Percentiles rank a stretch among this genome's conserved stretches.
phyloP scores from a whole-genome alignment of 2,113 vertebrate genomes.

The Chlamydotis undulata region DNA sequence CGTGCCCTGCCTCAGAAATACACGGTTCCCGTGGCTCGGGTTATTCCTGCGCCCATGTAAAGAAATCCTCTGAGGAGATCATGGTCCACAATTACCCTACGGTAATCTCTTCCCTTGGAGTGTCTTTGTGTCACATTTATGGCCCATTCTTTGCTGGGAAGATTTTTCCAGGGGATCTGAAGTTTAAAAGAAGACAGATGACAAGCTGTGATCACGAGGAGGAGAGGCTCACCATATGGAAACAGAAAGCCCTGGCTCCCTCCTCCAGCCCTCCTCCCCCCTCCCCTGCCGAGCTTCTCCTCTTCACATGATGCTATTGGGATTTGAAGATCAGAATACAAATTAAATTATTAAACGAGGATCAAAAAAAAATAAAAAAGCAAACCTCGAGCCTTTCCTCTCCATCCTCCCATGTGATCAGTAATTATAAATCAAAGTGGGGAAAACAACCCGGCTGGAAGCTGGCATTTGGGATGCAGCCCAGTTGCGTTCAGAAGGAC shows the following conservation, averaged over 20 bases:
- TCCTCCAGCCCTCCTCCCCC: conserved; percentile 51
- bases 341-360: conserved; percentile 64
- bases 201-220: conserved; percentile 60
- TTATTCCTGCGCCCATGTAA: background rate
- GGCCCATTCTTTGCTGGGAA: conserved; percentile 61
- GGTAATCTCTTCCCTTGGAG: conserved; percentile 18
- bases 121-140: conserved; percentile 59
- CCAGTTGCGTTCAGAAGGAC: background rate
- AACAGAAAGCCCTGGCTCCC: conserved; percentile 63
- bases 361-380: background rate
- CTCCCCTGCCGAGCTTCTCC: conserved; percentile 59
- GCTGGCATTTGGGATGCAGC: conserved; percentile 7
- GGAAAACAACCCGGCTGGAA: conserved; percentile 14
- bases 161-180: conserved; percentile 65
- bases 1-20: background rate
- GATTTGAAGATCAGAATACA: conserved; percentile 68
- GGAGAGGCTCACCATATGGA: conserved; percentile 67
- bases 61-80: background rate
- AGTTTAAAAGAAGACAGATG: conserved; percentile 72
- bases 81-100: background rate
- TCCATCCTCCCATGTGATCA: conserved; percentile 21
- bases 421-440: conserved; percentile 55
- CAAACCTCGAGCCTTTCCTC: background rate
- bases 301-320: conserved; percentile 59
- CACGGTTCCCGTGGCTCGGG: accelerated